Conservation (phyloP, 2,113 vertebrate species). For the Trogon melanurus region DNA sequence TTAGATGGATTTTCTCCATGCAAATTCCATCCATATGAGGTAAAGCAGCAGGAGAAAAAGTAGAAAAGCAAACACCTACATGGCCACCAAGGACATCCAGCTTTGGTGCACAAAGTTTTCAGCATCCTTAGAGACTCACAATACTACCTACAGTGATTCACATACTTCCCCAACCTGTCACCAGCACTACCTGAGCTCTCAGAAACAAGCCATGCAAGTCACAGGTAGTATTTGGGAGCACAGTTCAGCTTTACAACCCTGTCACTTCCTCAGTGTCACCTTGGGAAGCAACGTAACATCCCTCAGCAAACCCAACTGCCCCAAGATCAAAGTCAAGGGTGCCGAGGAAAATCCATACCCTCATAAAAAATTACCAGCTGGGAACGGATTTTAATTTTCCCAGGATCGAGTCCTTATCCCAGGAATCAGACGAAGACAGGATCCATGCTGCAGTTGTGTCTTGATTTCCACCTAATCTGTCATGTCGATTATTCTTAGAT, state of each 20-base stretch:
- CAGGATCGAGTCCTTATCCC: not conserved
- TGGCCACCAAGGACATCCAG: not conserved
- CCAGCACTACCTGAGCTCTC: not conserved
- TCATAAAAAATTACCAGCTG: not conserved
- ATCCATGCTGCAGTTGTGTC: not conserved
- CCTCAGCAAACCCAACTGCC: slow-evolving; percentile 20
- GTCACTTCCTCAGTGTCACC: slow-evolving; percentile 44
- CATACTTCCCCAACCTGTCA: not conserved
- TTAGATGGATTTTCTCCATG: not conserved
- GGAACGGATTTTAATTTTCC: slow-evolving; percentile 10
- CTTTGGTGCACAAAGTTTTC: not conserved
- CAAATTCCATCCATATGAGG: not conserved
- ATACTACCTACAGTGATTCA: not conserved
- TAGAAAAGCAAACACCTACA: not conserved
- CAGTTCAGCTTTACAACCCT: slow-evolving; percentile 57
- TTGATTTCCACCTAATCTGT: not conserved
- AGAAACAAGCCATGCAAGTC: not conserved
- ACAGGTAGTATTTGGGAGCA: not conserved
- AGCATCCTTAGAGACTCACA: not conserved
- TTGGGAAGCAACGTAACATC: slow-evolving; percentile 20
- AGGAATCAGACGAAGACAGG: not conserved
- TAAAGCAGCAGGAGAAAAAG: not conserved
- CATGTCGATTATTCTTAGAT: not conserved
- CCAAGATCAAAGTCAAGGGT: slow-evolving; percentile 49
- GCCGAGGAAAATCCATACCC: slow-evolving; percentile 35